Percentiles rank a stretch among this genome's conserved stretches.
These are phyloP conservation scores for Cheirogaleus medius DNA, from an alignment of 2,113 vertebrate species.

Conservation along the genomic window DNA sequence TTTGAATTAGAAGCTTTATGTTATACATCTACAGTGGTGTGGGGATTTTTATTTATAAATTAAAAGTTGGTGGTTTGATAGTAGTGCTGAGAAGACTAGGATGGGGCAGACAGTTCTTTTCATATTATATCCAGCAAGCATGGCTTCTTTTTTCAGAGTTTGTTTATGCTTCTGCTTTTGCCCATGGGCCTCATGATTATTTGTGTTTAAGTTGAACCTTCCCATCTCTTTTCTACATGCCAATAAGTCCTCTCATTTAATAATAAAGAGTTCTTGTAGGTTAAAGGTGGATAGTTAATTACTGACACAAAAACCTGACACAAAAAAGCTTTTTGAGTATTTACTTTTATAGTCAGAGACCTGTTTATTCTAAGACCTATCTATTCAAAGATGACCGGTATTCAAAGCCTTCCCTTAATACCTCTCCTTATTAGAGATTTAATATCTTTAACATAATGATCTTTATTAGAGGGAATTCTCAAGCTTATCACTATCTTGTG, in stretches of 20 bases:
- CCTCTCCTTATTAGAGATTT: slow-evolving; percentile 3
- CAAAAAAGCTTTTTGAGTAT: slow-evolving; percentile 30
- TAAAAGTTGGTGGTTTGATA: slow-evolving; percentile 36
- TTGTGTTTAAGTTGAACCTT: slow-evolving; percentile 56
- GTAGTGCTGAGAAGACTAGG: slow-evolving; percentile 32
- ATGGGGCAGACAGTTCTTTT: slow-evolving; percentile 10
- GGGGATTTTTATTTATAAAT: slow-evolving; percentile 57
- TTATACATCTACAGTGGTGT: slow-evolving; percentile 32
- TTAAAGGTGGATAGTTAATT: slow-evolving; percentile 46
- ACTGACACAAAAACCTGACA: slow-evolving; percentile 19
- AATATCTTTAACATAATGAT: slow-evolving; percentile 20
- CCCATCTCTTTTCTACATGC: slow-evolving; percentile 11
- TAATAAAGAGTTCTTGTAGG: slow-evolving; percentile 10
- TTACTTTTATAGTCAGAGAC: slow-evolving; percentile 20
- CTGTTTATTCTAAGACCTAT: slow-evolving; percentile 1
- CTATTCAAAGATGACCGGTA: slow-evolving; percentile 26
- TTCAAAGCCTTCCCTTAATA: neutral
- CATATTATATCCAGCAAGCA: neutral
- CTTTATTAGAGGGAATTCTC: slow-evolving; percentile 24
- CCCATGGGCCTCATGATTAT: slow-evolving; percentile 34
- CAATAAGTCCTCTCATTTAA: neutral
- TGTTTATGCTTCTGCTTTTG: slow-evolving; percentile 61
- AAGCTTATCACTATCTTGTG: slow-evolving; percentile 9
- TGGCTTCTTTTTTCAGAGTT: slow-evolving; percentile 34
- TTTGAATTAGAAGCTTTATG: slow-evolving; percentile 51